Evolutionary conservation across 2,113 vertebrate genomes (phyloP).

Genomic region (Dryoscopus gambensis): DNA sequence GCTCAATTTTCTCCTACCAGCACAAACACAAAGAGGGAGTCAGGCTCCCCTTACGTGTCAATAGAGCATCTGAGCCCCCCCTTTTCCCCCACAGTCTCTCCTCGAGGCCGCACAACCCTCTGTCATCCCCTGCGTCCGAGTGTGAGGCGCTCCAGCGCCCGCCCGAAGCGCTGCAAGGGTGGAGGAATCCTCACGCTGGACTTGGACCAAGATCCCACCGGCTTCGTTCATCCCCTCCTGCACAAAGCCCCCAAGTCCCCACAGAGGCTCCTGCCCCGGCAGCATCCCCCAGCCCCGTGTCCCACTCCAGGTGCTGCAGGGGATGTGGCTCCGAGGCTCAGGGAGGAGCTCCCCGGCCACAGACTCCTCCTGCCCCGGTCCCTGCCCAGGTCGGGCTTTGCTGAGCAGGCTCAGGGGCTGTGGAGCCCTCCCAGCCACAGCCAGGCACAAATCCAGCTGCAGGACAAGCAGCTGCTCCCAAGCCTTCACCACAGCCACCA

Average conservation of each 20-base stretch:
- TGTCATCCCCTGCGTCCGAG: background rate
- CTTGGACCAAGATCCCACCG: background rate
- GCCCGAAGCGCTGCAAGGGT: background rate
- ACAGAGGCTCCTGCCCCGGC: background rate
- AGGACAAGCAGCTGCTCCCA: background rate
- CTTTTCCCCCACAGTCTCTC: background rate
- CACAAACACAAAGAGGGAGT: background rate
- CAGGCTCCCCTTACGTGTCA: background rate
- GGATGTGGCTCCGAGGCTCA: background rate
- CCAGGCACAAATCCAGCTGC: background rate
- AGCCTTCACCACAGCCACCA: rapidly evolving
- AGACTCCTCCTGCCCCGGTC: background rate
- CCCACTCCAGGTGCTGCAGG: rapidly evolving
- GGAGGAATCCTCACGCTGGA: background rate
- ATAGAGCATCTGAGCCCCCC: background rate
- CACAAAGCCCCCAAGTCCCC: rapidly evolving
- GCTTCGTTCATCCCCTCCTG: background rate
- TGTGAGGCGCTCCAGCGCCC: background rate
- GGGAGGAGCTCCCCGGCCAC: background rate
- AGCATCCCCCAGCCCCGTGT: background rate
- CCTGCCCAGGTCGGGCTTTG: background rate
- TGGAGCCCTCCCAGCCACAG: background rate
- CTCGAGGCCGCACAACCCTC: background rate
- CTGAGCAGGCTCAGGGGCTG: background rate
- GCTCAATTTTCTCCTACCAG: background rate